A percentile compares a stretch with the other conserved stretches of the same genome.
These are phyloP conservation scores for Apotomis turbidana DNA, from an alignment of 2,888 invertebrate genomes.

Conservation along the genomic window DNA sequence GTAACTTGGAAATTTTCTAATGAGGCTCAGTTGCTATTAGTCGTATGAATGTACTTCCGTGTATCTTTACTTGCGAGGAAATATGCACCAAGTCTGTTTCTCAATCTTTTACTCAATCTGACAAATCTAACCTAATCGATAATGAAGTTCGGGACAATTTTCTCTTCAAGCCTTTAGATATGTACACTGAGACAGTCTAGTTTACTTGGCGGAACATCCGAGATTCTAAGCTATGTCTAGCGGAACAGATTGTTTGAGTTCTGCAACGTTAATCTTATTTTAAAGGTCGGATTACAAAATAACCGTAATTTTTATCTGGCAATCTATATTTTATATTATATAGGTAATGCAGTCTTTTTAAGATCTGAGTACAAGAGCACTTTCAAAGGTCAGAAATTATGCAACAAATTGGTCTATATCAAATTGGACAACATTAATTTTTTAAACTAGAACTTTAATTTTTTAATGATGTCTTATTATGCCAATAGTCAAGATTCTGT, in stretches of 20 bases:
- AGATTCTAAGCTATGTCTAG: constrained; percentile 14
- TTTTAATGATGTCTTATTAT: too few relatives aligned
- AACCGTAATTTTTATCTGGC: constrained; percentile 10
- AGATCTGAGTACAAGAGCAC: not conserved
- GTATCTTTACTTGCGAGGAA: too few relatives aligned
- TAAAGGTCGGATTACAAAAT: constrained; percentile 24
- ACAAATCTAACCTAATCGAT: too few relatives aligned
- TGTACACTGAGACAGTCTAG: constrained; percentile 24
- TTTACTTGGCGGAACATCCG: constrained; percentile 32
- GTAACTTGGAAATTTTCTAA: too few relatives aligned
- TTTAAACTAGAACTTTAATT: too few relatives aligned
- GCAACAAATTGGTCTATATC: too few relatives aligned
- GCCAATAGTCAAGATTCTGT: too few relatives aligned
- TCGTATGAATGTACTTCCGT: too few relatives aligned
- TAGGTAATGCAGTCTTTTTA: not conserved
- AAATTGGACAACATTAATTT: too few relatives aligned
- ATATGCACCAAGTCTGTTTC: too few relatives aligned
- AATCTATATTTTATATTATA: not conserved
- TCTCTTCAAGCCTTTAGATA: constrained; percentile 11
- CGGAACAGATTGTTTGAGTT: constrained; percentile 19
- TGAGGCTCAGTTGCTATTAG: too few relatives aligned
- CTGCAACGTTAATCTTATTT: constrained; percentile 27
- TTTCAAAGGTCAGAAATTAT: constrained; percentile 5
- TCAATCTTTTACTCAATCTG: too few relatives aligned
- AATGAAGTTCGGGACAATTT: not conserved